phyloP scores from a whole-genome alignment of 2,888 invertebrate genomes.

The Bruchidius siliquastri region DNA sequence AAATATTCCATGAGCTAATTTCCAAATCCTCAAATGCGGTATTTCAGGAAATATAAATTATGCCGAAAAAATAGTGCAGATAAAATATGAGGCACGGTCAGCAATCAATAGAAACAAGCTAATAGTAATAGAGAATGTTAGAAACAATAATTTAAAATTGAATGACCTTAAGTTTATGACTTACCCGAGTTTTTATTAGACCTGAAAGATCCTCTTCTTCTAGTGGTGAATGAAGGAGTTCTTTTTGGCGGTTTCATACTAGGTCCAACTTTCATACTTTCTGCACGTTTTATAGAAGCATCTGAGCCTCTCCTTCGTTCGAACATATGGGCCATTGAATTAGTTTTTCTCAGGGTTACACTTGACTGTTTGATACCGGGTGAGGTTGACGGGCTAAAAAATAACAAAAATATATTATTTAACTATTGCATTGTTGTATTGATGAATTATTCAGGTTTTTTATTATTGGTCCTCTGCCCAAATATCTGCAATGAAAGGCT shows the following conservation, averaged over 20 bases:
- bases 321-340: constrained; percentile 57
- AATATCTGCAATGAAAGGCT: constrained; percentile 3
- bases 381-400: constrained; percentile 31
- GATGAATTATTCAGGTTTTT: neutral
- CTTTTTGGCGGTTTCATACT: constrained; percentile 72
- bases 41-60: too few species aligned
- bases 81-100: too few species aligned
- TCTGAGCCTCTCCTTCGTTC: constrained; percentile 55
- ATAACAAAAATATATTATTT: neutral
- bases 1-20: too few species aligned
- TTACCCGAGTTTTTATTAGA: neutral
- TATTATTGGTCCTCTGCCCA: too few species aligned
- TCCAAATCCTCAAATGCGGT: too few species aligned
- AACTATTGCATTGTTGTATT: too few species aligned
- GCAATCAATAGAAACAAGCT: too few species aligned
- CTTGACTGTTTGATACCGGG: constrained; percentile 24
- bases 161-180: too few species aligned
- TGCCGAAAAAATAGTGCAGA: too few species aligned
- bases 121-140: too few species aligned
- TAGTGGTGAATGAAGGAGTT: constrained; percentile 92
- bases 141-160: too few species aligned
- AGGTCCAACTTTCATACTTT: constrained; percentile 76
- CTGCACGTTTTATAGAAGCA: constrained; percentile 72
- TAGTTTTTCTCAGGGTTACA: constrained; percentile 51
- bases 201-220: constrained; percentile 78